Evolutionary conservation across 64 coral and sea anemone species (phyloP), one percentile per base, ranked within the genome.

Genomic region (Pachyseris speciosa): DNA sequence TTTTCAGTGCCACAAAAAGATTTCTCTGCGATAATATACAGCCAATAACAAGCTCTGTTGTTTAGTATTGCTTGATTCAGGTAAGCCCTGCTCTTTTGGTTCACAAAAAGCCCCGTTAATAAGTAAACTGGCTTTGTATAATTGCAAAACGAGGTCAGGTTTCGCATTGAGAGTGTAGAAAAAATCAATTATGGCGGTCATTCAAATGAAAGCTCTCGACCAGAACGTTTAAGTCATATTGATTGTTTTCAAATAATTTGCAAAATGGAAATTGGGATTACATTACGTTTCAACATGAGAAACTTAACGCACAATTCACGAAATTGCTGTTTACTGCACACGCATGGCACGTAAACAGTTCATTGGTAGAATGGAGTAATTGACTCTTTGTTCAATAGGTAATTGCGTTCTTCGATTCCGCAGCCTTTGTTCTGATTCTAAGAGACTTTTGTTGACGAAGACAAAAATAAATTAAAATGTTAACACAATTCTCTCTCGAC

Each of bases 401-500:
- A 81, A 61, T 81, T 60, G 53, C 77, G 11, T 10, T 33, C 20
- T 9, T 38, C 52, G n/a, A 81, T 40, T 38, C 31, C 22, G 4
- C 4, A 40, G 22, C 33, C 16, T 40, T 81, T 81, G 55, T 57
- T 81, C 19, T 61, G 15, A 7, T 12, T 61, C 63, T 20, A 63
- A 63, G 22, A 22, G 49, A 59, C 50, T 80, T 59, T 58, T 37
- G 33, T 81, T 61, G 34, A 81, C 42, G 51, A 81, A 63, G 22
- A n/a, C n/a, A n/a, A n/a, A n/a, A n/a, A n/a, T n/a, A 71, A 81
- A 81, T 81, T 61, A 81, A 81, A 32, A 26, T 55, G 52, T 6
- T 19, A 81, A 40, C 77, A 22, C 19, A 13, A 13, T 61, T 12
- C 63, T 81, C 32, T 81, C 22, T 81, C 22, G 32, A 63, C 53